Evolutionary conservation across 2,113 vertebrate genomes (phyloP), one percentile per base, ranked within the genome.

Genomic region (Callaeas wilsoni): DNA sequence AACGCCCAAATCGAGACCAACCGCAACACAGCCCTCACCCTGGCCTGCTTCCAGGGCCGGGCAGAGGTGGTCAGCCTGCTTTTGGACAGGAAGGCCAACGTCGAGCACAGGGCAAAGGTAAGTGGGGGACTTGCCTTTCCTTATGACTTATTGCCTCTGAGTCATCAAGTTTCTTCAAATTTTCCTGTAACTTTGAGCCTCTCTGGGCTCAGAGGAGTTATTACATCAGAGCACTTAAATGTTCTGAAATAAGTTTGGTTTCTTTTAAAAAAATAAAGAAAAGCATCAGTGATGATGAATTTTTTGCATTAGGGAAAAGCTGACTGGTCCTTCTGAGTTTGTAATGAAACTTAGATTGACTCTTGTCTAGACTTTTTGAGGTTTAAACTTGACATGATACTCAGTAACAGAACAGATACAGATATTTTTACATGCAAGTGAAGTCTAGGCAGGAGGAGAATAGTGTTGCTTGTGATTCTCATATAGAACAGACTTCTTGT

Each of bases 1-100:
- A 99, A 99, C 1, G 99, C 99, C 87, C 99, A 99, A 81, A 99
- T 99, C 68, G 99, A 99, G 97, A 99, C 99, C 94, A 99, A 99
- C 98, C 98, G 99, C 93, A 99, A 99, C 95, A 99, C 99, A 16
- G 99, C 99, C 55, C 98, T 99, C 47, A 99, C 99, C 32, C 97
- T 99, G 84, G 99, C 99, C 91, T 99, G 99, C 96, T 99, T 99
- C 97, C 99, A 99, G 89, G 99, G 99, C 75, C 98, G 99, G 81
- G 99, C 99, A 47, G 99, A 99, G 97, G 99, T 99, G 20, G 99
- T 99, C 97, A 99, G 99, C 93, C 98, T 99, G 94, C 98, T 99
- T 52, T 92, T 99, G 79, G 99, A 99, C 97, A 99, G 99, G 95
- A 99, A 99, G 97, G 99, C 99, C 94, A 99, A 99, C 6, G 99